A percentile compares a stretch with the other conserved stretches of the same genome.
Evolutionary conservation across 2,113 vertebrate species (phyloP).

Genomic region (Pedionomus torquatus): DNA sequence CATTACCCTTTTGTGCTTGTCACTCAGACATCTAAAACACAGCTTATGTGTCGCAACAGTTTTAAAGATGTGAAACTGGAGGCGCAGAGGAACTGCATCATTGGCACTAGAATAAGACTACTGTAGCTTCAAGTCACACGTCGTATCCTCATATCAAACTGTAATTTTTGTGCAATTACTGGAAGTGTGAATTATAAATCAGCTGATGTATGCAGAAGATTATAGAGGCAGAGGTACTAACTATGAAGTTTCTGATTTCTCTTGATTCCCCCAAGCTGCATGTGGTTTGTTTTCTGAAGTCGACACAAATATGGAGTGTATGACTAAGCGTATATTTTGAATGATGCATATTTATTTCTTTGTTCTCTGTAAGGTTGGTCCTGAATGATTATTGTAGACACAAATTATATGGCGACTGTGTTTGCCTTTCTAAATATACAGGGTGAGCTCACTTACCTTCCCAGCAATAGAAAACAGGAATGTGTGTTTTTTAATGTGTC

Average conservation of each 20-base stretch:
- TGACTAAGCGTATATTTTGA: neutral
- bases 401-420: neutral
- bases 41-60: neutral
- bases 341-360: neutral
- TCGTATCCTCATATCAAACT: neutral
- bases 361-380: neutral
- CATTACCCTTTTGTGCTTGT: neutral
- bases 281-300: neutral
- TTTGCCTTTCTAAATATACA: neutral
- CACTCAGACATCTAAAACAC: neutral
- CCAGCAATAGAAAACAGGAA: neutral
- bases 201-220: neutral
- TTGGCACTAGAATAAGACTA: neutral
- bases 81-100: neutral
- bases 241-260: neutral
- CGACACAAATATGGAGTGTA: neutral
- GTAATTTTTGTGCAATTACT: neutral
- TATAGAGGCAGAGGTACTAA: neutral
- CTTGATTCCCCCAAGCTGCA: accelerated
- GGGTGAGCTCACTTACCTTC: neutral
- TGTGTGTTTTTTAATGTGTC: neutral
- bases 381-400: neutral
- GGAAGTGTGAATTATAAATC: neutral
- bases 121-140: neutral
- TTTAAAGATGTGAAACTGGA: neutral